Base-by-base conservation (phyloP, 2,888 invertebrate genomes). In the Patella caerulea region DNA sequence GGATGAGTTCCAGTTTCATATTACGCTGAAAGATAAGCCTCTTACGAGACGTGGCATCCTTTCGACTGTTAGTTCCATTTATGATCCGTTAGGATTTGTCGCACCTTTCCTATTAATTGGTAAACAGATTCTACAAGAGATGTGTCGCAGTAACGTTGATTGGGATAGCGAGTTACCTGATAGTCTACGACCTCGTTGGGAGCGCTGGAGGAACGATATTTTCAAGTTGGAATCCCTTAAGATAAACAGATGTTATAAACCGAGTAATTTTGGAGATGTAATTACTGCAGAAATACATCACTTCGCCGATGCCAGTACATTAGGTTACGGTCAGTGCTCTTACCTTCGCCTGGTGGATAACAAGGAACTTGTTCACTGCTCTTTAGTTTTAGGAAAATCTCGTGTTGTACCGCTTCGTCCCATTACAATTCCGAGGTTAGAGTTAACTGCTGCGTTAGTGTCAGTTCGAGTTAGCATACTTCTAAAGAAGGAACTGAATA, bases 351-450 rank as follows among this genome's bases (percentile, higher is more conserved):
- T 72, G 11, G 45, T 45, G 24, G 72, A 72, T 45, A n/a, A 34
- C 14, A 24, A 72, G 17, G 12, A 45, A 17, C 4, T 17, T 14
- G 45, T 72, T 45, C 72, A 72, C 34, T 72, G 34, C 45, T 72
- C 45, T 2, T 72, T 72, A 34, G 72, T 72, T n/a, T 15, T 5
- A 12, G 72, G 71, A 14, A 71, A 71, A 19, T 19, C 71, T 14
- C 15, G 71, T 24, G 71, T 71, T 71, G 29, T 29, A 29, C 29
- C 29, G 29, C 29, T 29, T 29, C 29, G 29, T 3, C 29, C 72
- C 3, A 74, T 82, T 0, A 81, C 81, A 1, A 83, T 83, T 59
- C 84, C 83, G 2, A 65, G 84, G 24, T 73, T 84, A 14, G 83
- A 84, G 77, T 54, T 82, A 15, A 78, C 79, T 24, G 84, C 81